A percentile compares a stretch with the other conserved stretches of the same genome.
Evolutionary conservation across 2,888 invertebrate genomes (phyloP).

Genomic region (Horisme vitalbata): DNA sequence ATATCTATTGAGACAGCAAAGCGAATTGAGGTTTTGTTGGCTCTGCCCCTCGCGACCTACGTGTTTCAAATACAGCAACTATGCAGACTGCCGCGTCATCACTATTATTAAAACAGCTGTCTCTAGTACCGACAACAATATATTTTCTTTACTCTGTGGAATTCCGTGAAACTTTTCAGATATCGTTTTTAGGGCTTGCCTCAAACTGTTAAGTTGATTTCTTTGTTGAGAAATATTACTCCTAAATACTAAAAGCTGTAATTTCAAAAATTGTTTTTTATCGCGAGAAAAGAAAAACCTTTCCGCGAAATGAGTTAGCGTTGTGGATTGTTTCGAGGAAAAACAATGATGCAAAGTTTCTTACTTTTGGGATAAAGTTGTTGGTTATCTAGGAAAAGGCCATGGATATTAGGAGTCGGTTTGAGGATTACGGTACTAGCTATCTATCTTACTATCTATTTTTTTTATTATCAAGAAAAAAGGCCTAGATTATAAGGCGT

Average conservation of each 20-base stretch:
- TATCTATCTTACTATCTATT: too few species aligned
- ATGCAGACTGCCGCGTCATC: background rate
- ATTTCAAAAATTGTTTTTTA: background rate
- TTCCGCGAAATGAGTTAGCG: background rate
- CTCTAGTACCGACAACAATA: background rate
- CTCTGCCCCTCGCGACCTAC: background rate
- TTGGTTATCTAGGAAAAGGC: too few species aligned
- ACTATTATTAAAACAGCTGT: background rate
- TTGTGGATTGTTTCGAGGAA: background rate
- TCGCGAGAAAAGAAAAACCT: background rate
- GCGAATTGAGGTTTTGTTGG: background rate
- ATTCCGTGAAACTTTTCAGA: slow-evolving; percentile 8
- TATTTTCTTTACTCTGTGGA: background rate
- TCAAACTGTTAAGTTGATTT: slow-evolving; percentile 10
- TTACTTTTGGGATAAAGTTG: too few species aligned
- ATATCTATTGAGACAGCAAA: too few species aligned
- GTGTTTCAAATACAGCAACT: background rate
- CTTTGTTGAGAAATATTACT: slow-evolving; percentile 5
- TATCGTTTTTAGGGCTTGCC: slow-evolving; percentile 11
- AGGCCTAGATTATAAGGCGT: too few species aligned
- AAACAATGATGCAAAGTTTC: too few species aligned
- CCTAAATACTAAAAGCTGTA: slow-evolving; percentile 1
- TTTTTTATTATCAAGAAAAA: too few species aligned
- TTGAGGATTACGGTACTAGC: too few species aligned
- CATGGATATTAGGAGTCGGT: too few species aligned